Conservation (phyloP, 2,888 invertebrate species). For the Dryomyza anilis region DNA sequence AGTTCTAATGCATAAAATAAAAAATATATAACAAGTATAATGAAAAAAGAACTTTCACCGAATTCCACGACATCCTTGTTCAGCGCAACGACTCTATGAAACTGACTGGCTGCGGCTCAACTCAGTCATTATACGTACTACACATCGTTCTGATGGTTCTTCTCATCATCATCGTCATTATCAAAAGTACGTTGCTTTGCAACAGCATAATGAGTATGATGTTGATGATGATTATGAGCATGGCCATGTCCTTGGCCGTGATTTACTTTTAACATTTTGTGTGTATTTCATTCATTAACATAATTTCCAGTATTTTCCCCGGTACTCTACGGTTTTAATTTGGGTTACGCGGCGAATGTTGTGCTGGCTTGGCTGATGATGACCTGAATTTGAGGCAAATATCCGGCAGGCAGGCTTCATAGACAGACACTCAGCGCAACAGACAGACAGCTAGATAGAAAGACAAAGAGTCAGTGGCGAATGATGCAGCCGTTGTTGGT, state of each 20-base stretch:
- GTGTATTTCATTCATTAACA: conserved; percentile 29
- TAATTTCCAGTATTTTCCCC: conserved; percentile 17
- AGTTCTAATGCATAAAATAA: too few species aligned
- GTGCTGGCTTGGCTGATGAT: neutral
- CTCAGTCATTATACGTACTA: neutral
- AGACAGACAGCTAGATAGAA: neutral
- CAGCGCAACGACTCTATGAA: too few species aligned
- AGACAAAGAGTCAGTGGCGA: neutral
- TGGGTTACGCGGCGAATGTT: conserved; percentile 4
- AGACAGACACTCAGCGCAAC: neutral
- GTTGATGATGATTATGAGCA: conserved; percentile 2
- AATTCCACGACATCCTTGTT: too few species aligned
- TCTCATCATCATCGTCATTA: conserved; percentile 13
- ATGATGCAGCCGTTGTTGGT: neutral
- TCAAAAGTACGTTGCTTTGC: neutral
- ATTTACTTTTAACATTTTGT: conserved; percentile 36
- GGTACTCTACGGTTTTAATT: conserved; percentile 15
- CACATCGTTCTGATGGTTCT: conserved; percentile 11
- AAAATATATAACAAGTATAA: too few species aligned
- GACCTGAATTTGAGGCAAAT: conserved; percentile 9
- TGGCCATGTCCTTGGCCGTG: conserved; percentile 51
- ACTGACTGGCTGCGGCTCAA: neutral
- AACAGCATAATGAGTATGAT: conserved; percentile 15
- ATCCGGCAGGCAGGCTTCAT: neutral
- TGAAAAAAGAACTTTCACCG: too few species aligned